Evolutionary conservation across 2,113 vertebrate genomes (phyloP), one percentile per base, ranked within the genome.

Genomic region (Ramphastos sulfuratus): DNA sequence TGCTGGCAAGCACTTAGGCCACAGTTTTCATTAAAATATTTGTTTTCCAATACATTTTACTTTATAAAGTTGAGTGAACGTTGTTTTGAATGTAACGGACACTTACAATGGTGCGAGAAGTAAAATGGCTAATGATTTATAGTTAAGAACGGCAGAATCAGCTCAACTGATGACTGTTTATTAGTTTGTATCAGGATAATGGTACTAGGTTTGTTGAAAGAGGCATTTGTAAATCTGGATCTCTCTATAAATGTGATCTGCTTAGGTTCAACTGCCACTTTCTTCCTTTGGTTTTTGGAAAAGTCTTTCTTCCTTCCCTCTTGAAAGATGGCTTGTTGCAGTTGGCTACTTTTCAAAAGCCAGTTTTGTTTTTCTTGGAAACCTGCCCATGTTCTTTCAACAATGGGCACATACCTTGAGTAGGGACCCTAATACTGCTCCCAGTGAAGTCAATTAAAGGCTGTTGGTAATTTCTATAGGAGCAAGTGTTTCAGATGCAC

Each of bases 1-100:
- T 28, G n/a, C 75, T 44, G 54, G 76, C 92, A 95, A 94, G 73
- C 67, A 67, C 72, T 64, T 81, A 4, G 59, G 77, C 85, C 87
- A 59, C 1, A 8, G 35, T 93, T 91, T 94, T 87, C 74, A 94
- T 95, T 86, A 96, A 82, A 97, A 94, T 77, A 90, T 89, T 94
- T 96, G 91, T 92, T 96, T 97, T 94, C 95, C 96, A 96, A 95
- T 93, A 97, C 92, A 96, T 96, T 96, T 97, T 85, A 75, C 89
- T 85, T 78, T 72, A 80, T 70, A 35, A 90, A 97, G 89, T 96
- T 56, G 72, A 77, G 70, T 8, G 33, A 85, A 87, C 1, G 1
- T 37, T 63, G 28, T 80, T 93, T 89, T 2, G 0, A 17, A 1
- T 37, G 0, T 60, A 85, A 79, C 2, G 8, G 87, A 76, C 30